These are phyloP conservation scores for Perodicticus potto DNA, from an alignment of 2,797 vertebrate genomes.

Conservation along the genomic window DNA sequence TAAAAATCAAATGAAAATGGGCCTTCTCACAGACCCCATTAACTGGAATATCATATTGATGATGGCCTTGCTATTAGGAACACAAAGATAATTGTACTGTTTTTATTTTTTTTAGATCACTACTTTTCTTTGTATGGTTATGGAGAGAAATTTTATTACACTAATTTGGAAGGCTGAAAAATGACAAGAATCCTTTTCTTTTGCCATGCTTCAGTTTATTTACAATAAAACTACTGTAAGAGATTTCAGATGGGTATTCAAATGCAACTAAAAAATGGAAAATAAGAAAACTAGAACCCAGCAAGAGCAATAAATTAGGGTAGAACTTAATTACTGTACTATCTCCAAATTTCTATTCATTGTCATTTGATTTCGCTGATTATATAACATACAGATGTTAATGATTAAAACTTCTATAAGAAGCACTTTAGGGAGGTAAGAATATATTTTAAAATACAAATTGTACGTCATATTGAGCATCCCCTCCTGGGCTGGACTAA, in stretches of 20 bases:
- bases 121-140: background rate
- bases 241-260: background rate
- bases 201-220: background rate
- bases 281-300: background rate
- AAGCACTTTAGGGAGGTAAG: background rate
- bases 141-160: background rate
- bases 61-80: background rate
- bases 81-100: background rate
- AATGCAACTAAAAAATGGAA: background rate
- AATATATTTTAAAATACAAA: background rate
- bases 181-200: background rate
- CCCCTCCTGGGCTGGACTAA: background rate
- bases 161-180: background rate
- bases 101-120: background rate
- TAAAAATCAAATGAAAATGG: slow-evolving; percentile 36
- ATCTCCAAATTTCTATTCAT: background rate
- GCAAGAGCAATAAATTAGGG: background rate
- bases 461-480: background rate
- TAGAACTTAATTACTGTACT: background rate
- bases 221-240: background rate
- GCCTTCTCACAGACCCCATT: slow-evolving; percentile 27
- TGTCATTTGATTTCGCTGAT: background rate
- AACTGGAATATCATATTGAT: slow-evolving; percentile 28
- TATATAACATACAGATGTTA: background rate
- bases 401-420: background rate